These are phyloP conservation scores for Patella ulyssiponensis DNA, from an alignment of 2,888 invertebrate species.

Conservation along the genomic window DNA sequence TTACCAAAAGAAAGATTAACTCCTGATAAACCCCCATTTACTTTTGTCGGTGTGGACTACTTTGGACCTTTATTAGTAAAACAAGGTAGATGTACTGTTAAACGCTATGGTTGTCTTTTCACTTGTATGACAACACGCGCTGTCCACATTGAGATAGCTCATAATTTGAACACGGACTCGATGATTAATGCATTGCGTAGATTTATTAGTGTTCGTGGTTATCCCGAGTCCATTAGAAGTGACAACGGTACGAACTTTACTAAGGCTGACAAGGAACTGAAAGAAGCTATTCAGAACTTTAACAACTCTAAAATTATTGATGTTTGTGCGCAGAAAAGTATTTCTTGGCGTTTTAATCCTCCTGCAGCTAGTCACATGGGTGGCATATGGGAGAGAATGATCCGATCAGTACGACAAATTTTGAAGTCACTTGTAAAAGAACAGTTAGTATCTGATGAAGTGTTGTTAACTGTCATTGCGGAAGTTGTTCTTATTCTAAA, in stretches of 20 bases:
- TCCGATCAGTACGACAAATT: slow-evolving; percentile 33
- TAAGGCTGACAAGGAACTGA: slow-evolving; percentile 18
- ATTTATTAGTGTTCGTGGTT: slow-evolving; percentile 25
- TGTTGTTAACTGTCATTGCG: slow-evolving; percentile 33
- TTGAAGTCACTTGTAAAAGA: slow-evolving; percentile 15
- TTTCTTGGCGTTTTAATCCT: slow-evolving; percentile 30
- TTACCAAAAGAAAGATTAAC: slow-evolving; percentile 29
- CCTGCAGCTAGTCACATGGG: slow-evolving; percentile 32
- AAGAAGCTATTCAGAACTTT: neutral
- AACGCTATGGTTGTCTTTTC: slow-evolving; percentile 38
- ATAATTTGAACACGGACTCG: slow-evolving; percentile 16
- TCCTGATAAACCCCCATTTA: slow-evolving; percentile 35
- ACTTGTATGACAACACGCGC: slow-evolving; percentile 34
- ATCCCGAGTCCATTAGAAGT: slow-evolving; percentile 18
- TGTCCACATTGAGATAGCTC: slow-evolving; percentile 28
- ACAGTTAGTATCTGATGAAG: slow-evolving; percentile 26
- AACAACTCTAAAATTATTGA: neutral
- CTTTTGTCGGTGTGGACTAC: slow-evolving; percentile 35
- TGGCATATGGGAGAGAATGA: slow-evolving; percentile 38
- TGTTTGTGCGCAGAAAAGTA: slow-evolving; percentile 10
- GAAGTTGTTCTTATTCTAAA: slow-evolving; percentile 36
- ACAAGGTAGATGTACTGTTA: slow-evolving; percentile 19
- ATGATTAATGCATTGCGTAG: slow-evolving; percentile 32
- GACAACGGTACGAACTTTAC: slow-evolving; percentile 29
- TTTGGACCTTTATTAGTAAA: slow-evolving; percentile 39